These are phyloP conservation scores for Sarcophaga caerulescens DNA, from an alignment of 2,888 invertebrate species.

Conservation along the genomic window DNA sequence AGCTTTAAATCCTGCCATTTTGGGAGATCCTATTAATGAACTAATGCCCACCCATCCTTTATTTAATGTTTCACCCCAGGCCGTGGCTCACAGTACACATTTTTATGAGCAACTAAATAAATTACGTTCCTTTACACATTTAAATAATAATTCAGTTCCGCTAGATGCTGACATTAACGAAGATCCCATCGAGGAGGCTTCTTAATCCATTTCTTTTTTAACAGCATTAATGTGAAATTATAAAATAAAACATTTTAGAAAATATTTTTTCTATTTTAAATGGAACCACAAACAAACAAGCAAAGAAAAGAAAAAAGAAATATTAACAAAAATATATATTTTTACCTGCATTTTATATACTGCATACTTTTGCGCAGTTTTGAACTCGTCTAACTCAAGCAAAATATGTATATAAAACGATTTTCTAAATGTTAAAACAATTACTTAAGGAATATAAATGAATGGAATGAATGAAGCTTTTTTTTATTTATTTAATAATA, in stretches of 20 bases:
- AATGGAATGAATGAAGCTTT: conserved; percentile 9
- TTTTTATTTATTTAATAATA: conserved; percentile 11
- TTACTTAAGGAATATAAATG: not conserved
- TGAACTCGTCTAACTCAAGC: conserved; percentile 25
- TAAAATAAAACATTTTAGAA: conserved; percentile 5
- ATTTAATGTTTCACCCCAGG: conserved; percentile 89
- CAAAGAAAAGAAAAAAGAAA: not conserved
- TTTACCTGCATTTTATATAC: conserved; percentile 63
- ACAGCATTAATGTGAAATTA: conserved; percentile 15
- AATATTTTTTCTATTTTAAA: not conserved
- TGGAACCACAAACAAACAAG: not conserved
- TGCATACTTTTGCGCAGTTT: conserved; percentile 50
- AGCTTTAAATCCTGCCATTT: conserved; percentile 82
- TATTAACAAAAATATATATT: conserved; percentile 20
- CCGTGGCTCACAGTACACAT: conserved; percentile 82
- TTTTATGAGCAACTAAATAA: conserved; percentile 78
- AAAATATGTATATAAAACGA: not conserved
- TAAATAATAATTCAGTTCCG: conserved; percentile 30
- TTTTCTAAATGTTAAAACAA: conserved; percentile 30
- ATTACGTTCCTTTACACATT: conserved; percentile 56
- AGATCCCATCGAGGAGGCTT: conserved; percentile 40
- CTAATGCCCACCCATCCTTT: conserved; percentile 90
- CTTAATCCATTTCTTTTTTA: conserved; percentile 9
- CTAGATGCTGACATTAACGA: conserved; percentile 13
- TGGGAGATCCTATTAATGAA: conserved; percentile 87